phyloP scores from a whole-genome alignment of 2,888 invertebrate genomes.

The Mythimna impura region DNA sequence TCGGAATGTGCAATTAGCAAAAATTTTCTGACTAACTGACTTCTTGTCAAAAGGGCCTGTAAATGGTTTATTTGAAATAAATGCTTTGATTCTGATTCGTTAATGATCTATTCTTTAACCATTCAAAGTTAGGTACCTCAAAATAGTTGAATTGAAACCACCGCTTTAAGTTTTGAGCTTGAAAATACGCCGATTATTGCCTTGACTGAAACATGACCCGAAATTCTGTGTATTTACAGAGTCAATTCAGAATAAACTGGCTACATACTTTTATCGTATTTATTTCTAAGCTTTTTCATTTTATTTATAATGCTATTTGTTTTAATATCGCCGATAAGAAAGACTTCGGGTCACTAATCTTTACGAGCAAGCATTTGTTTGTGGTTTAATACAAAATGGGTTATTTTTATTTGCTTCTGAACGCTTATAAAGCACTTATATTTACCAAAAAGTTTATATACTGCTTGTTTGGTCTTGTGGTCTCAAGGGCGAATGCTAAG shows the following conservation, averaged over 20 bases:
- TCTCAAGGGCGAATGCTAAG: too few relatives aligned
- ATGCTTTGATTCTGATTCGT: too few relatives aligned
- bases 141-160: too few relatives aligned
- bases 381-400: neutral
- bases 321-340: constrained; percentile 41
- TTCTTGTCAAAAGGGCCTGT: too few relatives aligned
- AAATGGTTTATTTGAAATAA: too few relatives aligned
- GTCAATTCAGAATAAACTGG: neutral
- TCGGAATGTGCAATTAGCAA: too few relatives aligned
- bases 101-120: too few relatives aligned
- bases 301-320: constrained; percentile 25
- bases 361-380: constrained; percentile 34
- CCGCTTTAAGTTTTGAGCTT: too few relatives aligned
- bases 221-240: neutral
- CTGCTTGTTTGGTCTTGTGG: too few relatives aligned
- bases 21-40: too few relatives aligned
- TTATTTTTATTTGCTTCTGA: constrained; percentile 8
- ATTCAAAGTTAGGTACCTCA: too few relatives aligned
- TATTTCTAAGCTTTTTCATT: constrained; percentile 11
- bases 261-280: neutral
- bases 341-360: constrained; percentile 17
- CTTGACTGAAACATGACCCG: neutral
- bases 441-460: too few relatives aligned
- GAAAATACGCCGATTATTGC: neutral
- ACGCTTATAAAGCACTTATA: neutral